These are phyloP conservation scores for Malacoraja senta DNA, from an alignment of 2,797 vertebrate genomes.

Conservation along the genomic window DNA sequence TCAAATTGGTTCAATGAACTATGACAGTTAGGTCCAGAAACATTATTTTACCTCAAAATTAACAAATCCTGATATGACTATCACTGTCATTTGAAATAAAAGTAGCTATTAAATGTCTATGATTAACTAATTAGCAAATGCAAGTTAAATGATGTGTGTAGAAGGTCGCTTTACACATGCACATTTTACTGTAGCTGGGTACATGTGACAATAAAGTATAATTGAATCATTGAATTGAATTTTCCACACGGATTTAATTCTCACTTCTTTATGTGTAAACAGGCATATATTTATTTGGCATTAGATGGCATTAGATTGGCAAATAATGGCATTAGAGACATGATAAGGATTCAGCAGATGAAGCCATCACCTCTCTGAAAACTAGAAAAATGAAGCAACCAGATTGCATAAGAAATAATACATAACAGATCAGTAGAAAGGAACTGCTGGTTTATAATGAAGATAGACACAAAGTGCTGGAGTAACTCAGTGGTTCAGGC, in stretches of 20 bases:
- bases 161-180: neutral
- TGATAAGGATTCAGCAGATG: neutral
- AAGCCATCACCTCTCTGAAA: neutral
- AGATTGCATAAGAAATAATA: neutral
- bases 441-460: neutral
- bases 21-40: neutral
- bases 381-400: neutral
- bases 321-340: neutral
- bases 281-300: neutral
- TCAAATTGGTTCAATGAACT: conserved; percentile 18
- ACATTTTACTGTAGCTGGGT: too few relatives aligned
- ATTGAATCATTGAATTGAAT: too few relatives aligned
- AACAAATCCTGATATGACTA: conserved; percentile 3
- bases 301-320: too few relatives aligned
- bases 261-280: neutral
- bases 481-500: too few relatives aligned
- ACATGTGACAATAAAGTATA: too few relatives aligned
- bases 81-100: neutral
- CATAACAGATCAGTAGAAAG: neutral
- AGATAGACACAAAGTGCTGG: neutral
- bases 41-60: conserved; percentile 17
- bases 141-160: neutral
- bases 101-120: conserved; percentile 7
- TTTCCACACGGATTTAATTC: neutral
- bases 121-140: neutral